Evolutionary conservation across 2,113 vertebrate genomes (phyloP).

Genomic region (Lucifuga dentata): DNA sequence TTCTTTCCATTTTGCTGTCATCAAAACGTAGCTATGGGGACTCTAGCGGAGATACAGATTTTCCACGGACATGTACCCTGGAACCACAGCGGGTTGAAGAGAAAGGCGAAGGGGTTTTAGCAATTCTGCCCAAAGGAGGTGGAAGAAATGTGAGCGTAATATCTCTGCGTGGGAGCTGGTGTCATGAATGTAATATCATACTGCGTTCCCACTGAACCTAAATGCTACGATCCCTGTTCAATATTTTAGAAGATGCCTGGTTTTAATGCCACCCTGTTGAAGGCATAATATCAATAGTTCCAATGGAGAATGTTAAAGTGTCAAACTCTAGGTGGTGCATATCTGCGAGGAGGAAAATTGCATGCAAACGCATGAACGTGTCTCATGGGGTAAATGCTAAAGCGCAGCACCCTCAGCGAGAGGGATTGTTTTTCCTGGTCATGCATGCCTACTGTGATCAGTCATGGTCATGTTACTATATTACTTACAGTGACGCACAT

Average conservation of each 20-base stretch:
- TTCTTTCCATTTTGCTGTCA: slow-evolving; percentile 40
- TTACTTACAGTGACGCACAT: slow-evolving; percentile 68
- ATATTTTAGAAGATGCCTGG: slow-evolving; percentile 72
- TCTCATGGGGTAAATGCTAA: slow-evolving; percentile 48
- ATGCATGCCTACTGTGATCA: slow-evolving; percentile 53
- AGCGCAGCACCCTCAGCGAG: slow-evolving; percentile 36
- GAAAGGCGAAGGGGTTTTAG: slow-evolving; percentile 29
- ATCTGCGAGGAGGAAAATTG: slow-evolving; percentile 39
- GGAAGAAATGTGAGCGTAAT: slow-evolving; percentile 79
- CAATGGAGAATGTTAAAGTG: slow-evolving; percentile 56
- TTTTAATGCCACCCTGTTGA: slow-evolving; percentile 53
- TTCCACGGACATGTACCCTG: slow-evolving; percentile 65
- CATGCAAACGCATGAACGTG: slow-evolving; percentile 42
- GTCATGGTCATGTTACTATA: slow-evolving; percentile 65
- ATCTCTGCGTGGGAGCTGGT: slow-evolving; percentile 62
- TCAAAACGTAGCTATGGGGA: slow-evolving; percentile 62
- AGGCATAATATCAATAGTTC: slow-evolving; percentile 42
- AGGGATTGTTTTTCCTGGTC: slow-evolving; percentile 54
- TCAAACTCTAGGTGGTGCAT: slow-evolving; percentile 52
- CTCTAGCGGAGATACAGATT: slow-evolving; percentile 47
- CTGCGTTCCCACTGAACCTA: slow-evolving; percentile 23
- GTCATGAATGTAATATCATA: slow-evolving; percentile 70
- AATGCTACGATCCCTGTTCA: slow-evolving; percentile 62
- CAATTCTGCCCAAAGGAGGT: slow-evolving; percentile 69
- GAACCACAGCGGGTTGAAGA: slow-evolving; percentile 36